Conservation (phyloP, 1,140 invertebrate species). For the Scaptomyza pallida region DNA sequence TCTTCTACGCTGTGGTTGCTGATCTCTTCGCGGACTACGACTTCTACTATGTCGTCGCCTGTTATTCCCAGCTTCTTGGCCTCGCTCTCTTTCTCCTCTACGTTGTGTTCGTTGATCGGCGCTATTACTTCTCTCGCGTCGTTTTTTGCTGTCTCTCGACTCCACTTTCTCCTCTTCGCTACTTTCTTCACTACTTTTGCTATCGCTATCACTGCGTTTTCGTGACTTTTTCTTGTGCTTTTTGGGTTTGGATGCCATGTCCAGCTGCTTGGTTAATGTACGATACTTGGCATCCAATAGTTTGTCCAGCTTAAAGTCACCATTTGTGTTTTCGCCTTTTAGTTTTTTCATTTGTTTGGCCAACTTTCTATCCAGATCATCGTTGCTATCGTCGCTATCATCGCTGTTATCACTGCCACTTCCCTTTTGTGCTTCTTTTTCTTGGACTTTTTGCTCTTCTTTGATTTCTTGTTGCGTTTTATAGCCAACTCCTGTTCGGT, state of each 20-base stretch:
- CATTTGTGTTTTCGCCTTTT: constrained; percentile 62
- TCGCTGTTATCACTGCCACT: constrained; percentile 11
- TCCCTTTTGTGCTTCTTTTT: constrained; percentile 62
- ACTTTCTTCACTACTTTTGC: constrained; percentile 29
- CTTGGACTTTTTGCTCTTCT: constrained; percentile 84
- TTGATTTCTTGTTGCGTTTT: constrained; percentile 86
- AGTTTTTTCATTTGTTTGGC: constrained; percentile 84
- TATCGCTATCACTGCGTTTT: constrained; percentile 23
- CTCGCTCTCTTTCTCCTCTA: background rate
- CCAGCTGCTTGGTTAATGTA: constrained; percentile 77
- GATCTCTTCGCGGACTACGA: background rate
- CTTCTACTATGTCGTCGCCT: constrained; percentile 25
- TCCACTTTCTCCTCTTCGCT: constrained; percentile 9
- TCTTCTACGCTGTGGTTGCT: too few relatives aligned
- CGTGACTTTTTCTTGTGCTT: constrained; percentile 31
- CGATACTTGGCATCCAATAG: constrained; percentile 73
- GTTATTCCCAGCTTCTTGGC: background rate
- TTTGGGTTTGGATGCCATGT: constrained; percentile 67
- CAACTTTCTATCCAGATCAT: constrained; percentile 85
- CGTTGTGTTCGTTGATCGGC: constrained; percentile 4
- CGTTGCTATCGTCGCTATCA: constrained; percentile 83
- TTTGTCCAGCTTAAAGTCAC: constrained; percentile 64
- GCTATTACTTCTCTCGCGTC: constrained; percentile 15
- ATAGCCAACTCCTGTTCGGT: constrained; percentile 85
- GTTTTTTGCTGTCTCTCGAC: background rate